Evolutionary conservation across 2,888 invertebrate genomes (phyloP).

Genomic region (Gisinianus flammeolus): DNA sequence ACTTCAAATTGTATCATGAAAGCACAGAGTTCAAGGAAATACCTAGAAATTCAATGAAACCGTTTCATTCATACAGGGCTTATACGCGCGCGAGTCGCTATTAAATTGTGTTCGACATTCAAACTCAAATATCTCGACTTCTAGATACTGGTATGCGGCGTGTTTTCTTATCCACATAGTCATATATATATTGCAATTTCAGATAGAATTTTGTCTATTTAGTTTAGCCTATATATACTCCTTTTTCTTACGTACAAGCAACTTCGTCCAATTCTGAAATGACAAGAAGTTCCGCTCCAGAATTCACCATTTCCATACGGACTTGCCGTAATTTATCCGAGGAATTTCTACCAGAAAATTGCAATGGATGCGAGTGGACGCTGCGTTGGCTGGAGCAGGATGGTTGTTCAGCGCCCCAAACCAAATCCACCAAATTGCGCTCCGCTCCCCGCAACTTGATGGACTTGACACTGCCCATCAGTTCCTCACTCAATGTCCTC

Average conservation of each 20-base stretch:
- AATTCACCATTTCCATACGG: slow-evolving; percentile 71
- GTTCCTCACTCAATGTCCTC: slow-evolving; percentile 50
- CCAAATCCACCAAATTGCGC: slow-evolving; percentile 62
- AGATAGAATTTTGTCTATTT: too few species aligned
- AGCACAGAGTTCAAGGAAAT: background rate
- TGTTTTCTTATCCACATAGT: too few species aligned
- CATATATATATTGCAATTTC: too few species aligned
- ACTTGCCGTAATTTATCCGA: slow-evolving; percentile 70
- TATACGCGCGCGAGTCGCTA: too few species aligned
- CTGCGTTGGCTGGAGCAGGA: slow-evolving; percentile 61
- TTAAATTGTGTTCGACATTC: too few species aligned
- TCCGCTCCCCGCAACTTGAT: slow-evolving; percentile 47
- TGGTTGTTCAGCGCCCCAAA: slow-evolving; percentile 61
- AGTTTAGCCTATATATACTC: too few species aligned
- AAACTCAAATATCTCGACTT: too few species aligned
- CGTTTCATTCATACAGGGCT: background rate
- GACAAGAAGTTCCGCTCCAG: slow-evolving; percentile 71
- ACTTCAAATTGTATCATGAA: too few species aligned
- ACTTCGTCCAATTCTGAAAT: slow-evolving; percentile 84
- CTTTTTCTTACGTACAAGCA: too few species aligned
- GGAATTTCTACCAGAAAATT: slow-evolving; percentile 59
- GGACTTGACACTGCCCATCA: slow-evolving; percentile 54
- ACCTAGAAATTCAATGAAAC: background rate
- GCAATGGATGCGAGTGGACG: slow-evolving; percentile 61
- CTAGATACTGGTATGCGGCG: too few species aligned